phyloP scores from a whole-genome alignment of 2,797 vertebrate genomes.

The Lagocephalus sceleratus region DNA sequence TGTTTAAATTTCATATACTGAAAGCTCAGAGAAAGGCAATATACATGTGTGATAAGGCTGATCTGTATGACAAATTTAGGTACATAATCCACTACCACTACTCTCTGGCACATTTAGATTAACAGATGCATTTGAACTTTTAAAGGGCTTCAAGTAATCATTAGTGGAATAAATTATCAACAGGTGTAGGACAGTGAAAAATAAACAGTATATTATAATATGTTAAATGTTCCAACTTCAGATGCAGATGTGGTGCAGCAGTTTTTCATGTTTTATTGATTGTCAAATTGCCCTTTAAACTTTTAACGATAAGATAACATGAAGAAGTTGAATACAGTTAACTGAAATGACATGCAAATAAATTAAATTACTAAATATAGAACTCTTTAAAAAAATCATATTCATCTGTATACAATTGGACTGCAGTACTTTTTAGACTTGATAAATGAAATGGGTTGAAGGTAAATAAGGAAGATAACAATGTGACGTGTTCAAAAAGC shows the following conservation, averaged over 20 bases:
- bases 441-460: slow-evolving; percentile 29
- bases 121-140: slow-evolving; percentile 64
- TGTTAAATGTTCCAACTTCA: neutral
- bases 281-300: slow-evolving; percentile 56
- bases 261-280: slow-evolving; percentile 40
- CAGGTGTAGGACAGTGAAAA: too few species aligned
- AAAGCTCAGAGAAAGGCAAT: slow-evolving; percentile 88
- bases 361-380: too few species aligned
- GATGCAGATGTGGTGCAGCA: slow-evolving; percentile 17
- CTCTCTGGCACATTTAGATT: slow-evolving; percentile 61
- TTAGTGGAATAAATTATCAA: slow-evolving; percentile 24
- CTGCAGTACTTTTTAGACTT: slow-evolving; percentile 32
- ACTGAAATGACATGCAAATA: too few species aligned
- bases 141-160: slow-evolving; percentile 73
- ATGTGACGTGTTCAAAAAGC: slow-evolving; percentile 52
- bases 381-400: too few species aligned
- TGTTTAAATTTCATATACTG: slow-evolving; percentile 66
- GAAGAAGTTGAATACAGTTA: neutral
- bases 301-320: slow-evolving; percentile 5
- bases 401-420: slow-evolving; percentile 45
- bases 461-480: slow-evolving; percentile 39
- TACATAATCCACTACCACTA: slow-evolving; percentile 57
- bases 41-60: slow-evolving; percentile 90
- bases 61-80: slow-evolving; percentile 74
- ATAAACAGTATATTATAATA: too few species aligned